Evolutionary conservation across 1,140 invertebrate species (phyloP).

Genomic region (Chironomus striatipennis): DNA sequence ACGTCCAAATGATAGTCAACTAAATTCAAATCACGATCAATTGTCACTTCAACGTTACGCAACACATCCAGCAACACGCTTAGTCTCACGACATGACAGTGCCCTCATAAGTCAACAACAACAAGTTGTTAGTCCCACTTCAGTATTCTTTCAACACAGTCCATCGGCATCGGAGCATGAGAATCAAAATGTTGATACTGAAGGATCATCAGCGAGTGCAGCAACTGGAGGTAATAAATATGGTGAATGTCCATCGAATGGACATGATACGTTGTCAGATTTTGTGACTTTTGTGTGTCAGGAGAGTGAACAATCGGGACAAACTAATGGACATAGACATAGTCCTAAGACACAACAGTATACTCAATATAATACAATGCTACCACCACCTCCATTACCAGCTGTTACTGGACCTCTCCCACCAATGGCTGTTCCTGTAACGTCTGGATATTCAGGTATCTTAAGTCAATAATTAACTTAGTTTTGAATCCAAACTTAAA

Average conservation of each 20-base stretch:
- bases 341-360: slow-evolving; percentile 48
- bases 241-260: slow-evolving; percentile 27
- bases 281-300: slow-evolving; percentile 96
- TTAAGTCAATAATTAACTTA: too few relatives aligned
- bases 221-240: slow-evolving; percentile 26
- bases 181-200: neutral
- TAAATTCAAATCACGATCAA: slow-evolving; percentile 28
- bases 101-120: slow-evolving; percentile 31
- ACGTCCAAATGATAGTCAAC: slow-evolving; percentile 27
- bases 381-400: slow-evolving; percentile 91
- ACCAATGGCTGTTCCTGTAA: slow-evolving; percentile 63
- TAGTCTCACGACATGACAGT: slow-evolving; percentile 32
- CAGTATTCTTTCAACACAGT: slow-evolving; percentile 46
- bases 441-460: neutral
- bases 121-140: slow-evolving; percentile 41
- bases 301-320: slow-evolving; percentile 66
- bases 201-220: neutral
- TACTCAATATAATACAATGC: slow-evolving; percentile 79
- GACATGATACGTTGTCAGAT: slow-evolving; percentile 84
- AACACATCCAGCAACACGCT: slow-evolving; percentile 29
- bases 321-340: slow-evolving; percentile 26
- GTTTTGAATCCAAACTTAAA: too few relatives aligned
- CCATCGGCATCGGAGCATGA: slow-evolving; percentile 27
- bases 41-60: slow-evolving; percentile 36
- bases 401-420: slow-evolving; percentile 87